phyloP scores from a whole-genome alignment of 2,888 invertebrate genomes.

The Limenitis camilla region DNA sequence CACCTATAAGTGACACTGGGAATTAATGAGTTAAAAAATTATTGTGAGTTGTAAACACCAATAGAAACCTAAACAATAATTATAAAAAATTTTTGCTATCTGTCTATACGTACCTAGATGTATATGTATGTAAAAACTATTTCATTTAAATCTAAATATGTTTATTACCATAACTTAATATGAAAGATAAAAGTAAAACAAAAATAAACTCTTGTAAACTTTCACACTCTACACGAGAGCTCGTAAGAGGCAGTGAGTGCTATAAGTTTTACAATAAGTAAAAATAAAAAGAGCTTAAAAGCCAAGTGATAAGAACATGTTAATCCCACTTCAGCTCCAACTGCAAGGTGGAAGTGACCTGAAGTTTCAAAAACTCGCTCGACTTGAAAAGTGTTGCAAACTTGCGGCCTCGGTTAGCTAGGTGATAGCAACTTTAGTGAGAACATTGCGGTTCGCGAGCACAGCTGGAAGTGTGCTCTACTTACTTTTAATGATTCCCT shows the following conservation, averaged over 20 bases:
- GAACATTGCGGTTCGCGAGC: constrained; percentile 40
- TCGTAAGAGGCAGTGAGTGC: not conserved
- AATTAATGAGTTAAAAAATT: too few relatives aligned
- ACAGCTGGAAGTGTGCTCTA: constrained; percentile 24
- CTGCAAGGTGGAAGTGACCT: constrained; percentile 25
- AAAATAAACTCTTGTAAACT: not conserved
- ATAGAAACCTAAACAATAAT: too few relatives aligned
- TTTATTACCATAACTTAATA: not conserved
- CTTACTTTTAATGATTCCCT: not conserved
- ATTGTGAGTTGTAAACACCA: too few relatives aligned
- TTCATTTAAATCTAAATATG: too few relatives aligned
- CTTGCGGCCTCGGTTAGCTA: constrained; percentile 44
- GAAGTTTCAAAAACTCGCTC: constrained; percentile 26
- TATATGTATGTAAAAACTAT: too few relatives aligned
- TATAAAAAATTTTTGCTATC: too few relatives aligned
- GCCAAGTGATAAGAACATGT: constrained; percentile 27
- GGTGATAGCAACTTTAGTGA: constrained; percentile 42
- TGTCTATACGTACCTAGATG: too few relatives aligned
- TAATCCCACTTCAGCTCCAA: constrained; percentile 24
- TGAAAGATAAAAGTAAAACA: not conserved
- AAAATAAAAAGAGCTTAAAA: constrained; percentile 19
- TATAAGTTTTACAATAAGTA: not conserved
- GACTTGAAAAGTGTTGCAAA: constrained; percentile 37
- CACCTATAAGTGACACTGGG: too few relatives aligned
- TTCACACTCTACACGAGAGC: not conserved